phyloP scores from a whole-genome alignment of 2,888 invertebrate genomes.

The Crepidodera aurea region DNA sequence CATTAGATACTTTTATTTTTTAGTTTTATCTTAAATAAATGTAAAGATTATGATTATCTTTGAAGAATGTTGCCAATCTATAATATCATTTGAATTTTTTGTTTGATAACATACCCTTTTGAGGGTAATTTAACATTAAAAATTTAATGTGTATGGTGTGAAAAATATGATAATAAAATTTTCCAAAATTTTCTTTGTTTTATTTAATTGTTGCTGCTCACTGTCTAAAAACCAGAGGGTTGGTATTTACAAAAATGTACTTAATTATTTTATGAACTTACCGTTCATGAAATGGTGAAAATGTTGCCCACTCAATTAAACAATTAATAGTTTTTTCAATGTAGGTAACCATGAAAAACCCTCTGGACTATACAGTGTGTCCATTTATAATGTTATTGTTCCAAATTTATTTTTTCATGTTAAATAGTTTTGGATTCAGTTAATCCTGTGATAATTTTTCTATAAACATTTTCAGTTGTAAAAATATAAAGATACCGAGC shows the following conservation, averaged over 20 bases:
- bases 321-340: not conserved
- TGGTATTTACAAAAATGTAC: constrained; percentile 51
- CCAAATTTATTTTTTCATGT: no score
- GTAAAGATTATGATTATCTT: constrained; percentile 33
- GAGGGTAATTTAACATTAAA: constrained; percentile 20
- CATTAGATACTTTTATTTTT: constrained; percentile 47
- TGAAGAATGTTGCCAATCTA: constrained; percentile 42
- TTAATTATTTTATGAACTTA: constrained; percentile 9
- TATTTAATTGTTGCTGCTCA: constrained; percentile 42
- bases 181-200: constrained; percentile 46
- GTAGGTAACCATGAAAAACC: constrained; percentile 24
- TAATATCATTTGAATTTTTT: constrained; percentile 43
- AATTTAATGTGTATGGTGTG: constrained; percentile 41
- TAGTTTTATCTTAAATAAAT: constrained; percentile 31
- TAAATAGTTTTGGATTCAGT: no score
- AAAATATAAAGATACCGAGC: no score
- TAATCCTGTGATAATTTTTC: no score
- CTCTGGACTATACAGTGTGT: constrained; percentile 22
- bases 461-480: no score
- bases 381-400: not conserved
- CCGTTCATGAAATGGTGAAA: constrained; percentile 11
- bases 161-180: constrained; percentile 47
- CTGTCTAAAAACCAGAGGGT: constrained; percentile 51
- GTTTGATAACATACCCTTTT: constrained; percentile 22
- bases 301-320: constrained; percentile 2